Evolutionary conservation across 2,888 invertebrate genomes (phyloP).

Genomic region (Koerneria pararmatus): DNA sequence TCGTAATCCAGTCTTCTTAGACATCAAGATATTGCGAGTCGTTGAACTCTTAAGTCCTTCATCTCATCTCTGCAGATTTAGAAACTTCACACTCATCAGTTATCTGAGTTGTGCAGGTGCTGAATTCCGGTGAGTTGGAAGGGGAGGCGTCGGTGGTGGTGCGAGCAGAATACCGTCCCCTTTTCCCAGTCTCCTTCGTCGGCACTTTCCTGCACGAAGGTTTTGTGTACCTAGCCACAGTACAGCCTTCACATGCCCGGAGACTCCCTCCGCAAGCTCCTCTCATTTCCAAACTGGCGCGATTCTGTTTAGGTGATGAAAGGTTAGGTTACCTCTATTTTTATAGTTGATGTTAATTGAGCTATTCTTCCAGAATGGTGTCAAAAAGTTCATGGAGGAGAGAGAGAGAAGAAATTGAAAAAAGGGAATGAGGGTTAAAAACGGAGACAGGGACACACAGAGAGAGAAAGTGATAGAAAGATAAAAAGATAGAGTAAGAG

Average conservation of each 20-base stretch:
- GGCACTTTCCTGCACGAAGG: conserved; percentile 60
- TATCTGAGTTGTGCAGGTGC: conserved; percentile 6
- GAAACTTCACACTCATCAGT: neutral
- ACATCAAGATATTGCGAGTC: too few relatives aligned
- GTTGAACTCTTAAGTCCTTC: conserved; percentile 13
- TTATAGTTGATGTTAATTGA: conserved; percentile 13
- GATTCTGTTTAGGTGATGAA: conserved; percentile 62
- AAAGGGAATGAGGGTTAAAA: too few relatives aligned
- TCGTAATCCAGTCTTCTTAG: too few relatives aligned
- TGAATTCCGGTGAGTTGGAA: conserved; percentile 44
- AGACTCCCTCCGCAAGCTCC: conserved; percentile 25
- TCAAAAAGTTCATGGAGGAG: conserved; percentile 9
- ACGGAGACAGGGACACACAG: neutral
- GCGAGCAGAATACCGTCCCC: conserved; percentile 43
- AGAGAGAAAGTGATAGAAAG: conserved; percentile 1
- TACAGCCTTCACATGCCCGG: conserved; percentile 49
- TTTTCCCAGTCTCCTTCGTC: conserved; percentile 51
- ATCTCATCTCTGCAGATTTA: conserved; percentile 27
- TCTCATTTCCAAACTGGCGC: conserved; percentile 55
- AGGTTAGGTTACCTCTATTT: conserved; percentile 41
- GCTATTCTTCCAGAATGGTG: conserved; percentile 14
- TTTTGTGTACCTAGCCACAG: conserved; percentile 62
- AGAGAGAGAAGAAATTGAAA: neutral
- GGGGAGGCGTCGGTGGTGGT: conserved; percentile 53
- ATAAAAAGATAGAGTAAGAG: neutral